Percentiles rank a stretch among this genome's conserved stretches.
Evolutionary conservation across 2,113 vertebrate species (phyloP).

Genomic region (Megaceryle torquata): DNA sequence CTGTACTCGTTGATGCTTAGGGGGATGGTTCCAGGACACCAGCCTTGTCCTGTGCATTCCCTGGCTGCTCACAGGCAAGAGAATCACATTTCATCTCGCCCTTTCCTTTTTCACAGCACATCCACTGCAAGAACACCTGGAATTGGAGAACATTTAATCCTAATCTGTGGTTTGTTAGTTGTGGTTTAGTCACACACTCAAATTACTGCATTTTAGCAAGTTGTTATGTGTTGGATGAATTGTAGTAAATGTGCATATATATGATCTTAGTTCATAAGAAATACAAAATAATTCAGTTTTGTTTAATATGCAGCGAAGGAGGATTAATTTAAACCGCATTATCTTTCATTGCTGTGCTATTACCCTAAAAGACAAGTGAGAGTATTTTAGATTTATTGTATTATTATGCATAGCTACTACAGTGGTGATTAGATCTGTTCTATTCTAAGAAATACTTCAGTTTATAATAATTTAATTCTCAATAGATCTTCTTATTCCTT

Average conservation of each 20-base stretch:
- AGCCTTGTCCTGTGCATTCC: neutral
- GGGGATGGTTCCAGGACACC: neutral
- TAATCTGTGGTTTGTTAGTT: neutral
- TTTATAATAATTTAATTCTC: slow-evolving; percentile 1
- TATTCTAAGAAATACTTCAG: neutral
- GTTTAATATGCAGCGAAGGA: neutral
- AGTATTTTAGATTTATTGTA: neutral
- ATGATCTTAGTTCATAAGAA: neutral
- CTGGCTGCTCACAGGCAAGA: neutral
- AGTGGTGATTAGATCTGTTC: neutral
- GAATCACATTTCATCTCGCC: neutral
- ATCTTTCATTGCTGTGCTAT: neutral
- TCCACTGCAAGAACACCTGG: neutral
- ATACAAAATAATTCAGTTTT: neutral
- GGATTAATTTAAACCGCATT: neutral
- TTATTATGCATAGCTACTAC: neutral
- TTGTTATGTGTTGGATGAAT: neutral
- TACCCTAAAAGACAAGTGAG: neutral
- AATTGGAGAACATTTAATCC: neutral
- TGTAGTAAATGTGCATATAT: neutral
- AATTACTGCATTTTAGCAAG: neutral
- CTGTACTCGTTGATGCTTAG: neutral
- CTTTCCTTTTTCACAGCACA: neutral
- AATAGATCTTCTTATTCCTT: neutral
- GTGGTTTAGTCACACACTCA: neutral